Evolutionary conservation across 2,888 invertebrate genomes (phyloP).

Genomic region (Phyto melanocephala): DNA sequence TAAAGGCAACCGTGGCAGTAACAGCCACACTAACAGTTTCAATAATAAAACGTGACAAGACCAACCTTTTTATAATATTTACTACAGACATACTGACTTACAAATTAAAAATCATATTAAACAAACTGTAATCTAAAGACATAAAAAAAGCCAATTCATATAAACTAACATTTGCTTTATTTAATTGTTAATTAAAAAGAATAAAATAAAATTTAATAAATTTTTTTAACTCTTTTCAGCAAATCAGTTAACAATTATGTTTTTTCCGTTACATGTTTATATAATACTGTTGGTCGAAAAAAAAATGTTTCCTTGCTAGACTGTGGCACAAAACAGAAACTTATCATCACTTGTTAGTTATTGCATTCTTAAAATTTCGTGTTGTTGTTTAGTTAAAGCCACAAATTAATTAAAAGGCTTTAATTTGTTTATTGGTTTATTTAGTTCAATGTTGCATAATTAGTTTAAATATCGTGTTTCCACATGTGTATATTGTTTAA

Average conservation of each 20-base stretch:
- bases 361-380: slow-evolving; percentile 49
- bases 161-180: slow-evolving; percentile 48
- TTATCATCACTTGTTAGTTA: slow-evolving; percentile 40
- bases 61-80: slow-evolving; percentile 48
- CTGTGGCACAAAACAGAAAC: neutral
- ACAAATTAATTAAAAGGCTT: slow-evolving; percentile 60
- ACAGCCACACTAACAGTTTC: slow-evolving; percentile 19
- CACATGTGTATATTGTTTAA: slow-evolving; percentile 5
- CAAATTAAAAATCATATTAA: neutral
- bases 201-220: neutral
- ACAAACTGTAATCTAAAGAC: slow-evolving; percentile 1
- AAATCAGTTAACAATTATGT: slow-evolving; percentile 63
- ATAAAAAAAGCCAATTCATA: slow-evolving; percentile 47
- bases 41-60: slow-evolving; percentile 56
- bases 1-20: slow-evolving; percentile 6
- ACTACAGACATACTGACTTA: neutral
- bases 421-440: neutral
- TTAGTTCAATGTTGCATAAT: slow-evolving; percentile 61
- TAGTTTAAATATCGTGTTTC: slow-evolving; percentile 58
- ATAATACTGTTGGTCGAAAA: slow-evolving; percentile 19
- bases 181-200: slow-evolving; percentile 51
- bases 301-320: slow-evolving; percentile 1
- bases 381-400: slow-evolving; percentile 43
- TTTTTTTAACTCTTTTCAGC: slow-evolving; percentile 32
- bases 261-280: slow-evolving; percentile 42